phyloP scores from a whole-genome alignment of 2,797 vertebrate genomes.

The Enteromius argenteus region DNA sequence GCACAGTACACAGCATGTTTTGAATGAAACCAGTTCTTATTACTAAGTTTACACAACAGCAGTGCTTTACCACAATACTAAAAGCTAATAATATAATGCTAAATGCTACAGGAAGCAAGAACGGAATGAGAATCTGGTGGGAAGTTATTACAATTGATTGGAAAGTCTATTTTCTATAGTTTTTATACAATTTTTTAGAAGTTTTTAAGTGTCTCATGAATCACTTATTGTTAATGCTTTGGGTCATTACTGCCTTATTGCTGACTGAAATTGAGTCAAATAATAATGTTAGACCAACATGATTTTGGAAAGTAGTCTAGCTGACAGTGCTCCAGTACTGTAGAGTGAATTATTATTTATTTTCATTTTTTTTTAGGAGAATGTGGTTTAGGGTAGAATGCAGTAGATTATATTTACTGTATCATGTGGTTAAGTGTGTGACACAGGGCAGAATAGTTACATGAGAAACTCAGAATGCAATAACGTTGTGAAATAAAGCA shows the following conservation, averaged over 20 bases:
- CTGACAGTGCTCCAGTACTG: neutral
- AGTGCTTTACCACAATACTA: neutral
- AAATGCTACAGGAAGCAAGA: neutral
- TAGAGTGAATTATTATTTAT: conserved; percentile 1
- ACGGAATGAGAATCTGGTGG: neutral
- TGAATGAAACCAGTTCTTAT: conserved; percentile 41
- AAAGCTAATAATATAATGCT: conserved; percentile 10
- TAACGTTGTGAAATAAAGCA: conserved; percentile 41
- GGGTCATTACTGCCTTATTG: neutral
- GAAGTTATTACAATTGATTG: neutral
- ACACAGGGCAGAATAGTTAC: neutral
- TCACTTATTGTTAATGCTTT: too few species aligned
- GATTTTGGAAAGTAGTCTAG: neutral
- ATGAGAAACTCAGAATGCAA: conserved; percentile 22
- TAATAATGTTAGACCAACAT: conserved; percentile 2
- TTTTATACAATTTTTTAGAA: neutral
- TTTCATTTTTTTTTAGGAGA: neutral
- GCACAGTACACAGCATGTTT: conserved; percentile 38
- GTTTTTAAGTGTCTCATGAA: neutral
- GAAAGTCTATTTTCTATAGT: neutral
- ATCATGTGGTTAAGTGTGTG: conserved; percentile 19
- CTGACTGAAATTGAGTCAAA: neutral
- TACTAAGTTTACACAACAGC: neutral
- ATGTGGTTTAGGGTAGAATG: neutral
- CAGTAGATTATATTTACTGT: conserved; percentile 30